phyloP scores from a whole-genome alignment of 2,113 vertebrate species.

The Melanocharis versteri region DNA sequence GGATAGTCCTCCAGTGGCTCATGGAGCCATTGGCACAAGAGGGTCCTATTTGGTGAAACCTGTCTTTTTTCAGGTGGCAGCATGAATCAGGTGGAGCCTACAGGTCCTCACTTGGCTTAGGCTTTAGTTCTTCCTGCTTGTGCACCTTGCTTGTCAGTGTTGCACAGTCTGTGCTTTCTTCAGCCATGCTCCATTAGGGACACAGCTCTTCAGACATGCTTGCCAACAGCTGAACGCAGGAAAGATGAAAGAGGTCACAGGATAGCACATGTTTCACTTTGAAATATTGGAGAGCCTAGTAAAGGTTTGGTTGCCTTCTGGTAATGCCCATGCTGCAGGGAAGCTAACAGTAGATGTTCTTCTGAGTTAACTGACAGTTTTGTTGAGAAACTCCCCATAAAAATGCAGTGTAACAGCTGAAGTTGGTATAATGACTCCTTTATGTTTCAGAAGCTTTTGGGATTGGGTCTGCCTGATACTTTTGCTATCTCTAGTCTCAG shows the following conservation, averaged over 20 bases:
- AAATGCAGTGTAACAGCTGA: not conserved
- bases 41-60: not conserved
- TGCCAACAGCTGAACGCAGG: not conserved
- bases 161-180: not conserved
- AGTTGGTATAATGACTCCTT: slow-evolving; percentile 25
- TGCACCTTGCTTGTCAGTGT: not conserved
- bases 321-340: not conserved
- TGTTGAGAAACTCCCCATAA: not conserved
- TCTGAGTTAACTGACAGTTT: not conserved
- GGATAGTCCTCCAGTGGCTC: not conserved
- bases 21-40: not conserved
- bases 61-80: not conserved
- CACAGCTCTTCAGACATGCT: not conserved
- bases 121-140: not conserved
- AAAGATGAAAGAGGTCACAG: not conserved
- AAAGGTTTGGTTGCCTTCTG: not conserved
- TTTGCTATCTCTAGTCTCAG: slow-evolving; percentile 37
- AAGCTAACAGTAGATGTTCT: not conserved
- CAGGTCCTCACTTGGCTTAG: not conserved
- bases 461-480: slow-evolving; percentile 9
- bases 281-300: not conserved
- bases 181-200: rapidly evolving
- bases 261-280: not conserved
- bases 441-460: slow-evolving; percentile 28
- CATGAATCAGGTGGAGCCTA: not conserved